Evolutionary conservation across 1,140 invertebrate species (phyloP), one percentile per base, ranked within the genome.

Genomic region (Centruroides vittatus): DNA sequence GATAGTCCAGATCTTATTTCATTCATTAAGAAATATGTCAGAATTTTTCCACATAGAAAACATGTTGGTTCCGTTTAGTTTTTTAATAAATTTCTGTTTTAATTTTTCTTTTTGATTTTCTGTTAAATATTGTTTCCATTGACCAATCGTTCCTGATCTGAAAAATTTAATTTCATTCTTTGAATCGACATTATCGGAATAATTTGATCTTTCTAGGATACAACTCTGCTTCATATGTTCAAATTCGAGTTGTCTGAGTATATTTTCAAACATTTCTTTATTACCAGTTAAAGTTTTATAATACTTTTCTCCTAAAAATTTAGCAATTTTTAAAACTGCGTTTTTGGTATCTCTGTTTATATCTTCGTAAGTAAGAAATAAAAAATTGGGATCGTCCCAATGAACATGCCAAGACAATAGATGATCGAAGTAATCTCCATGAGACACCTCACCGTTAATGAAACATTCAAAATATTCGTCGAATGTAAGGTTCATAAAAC

Each of bases 121-220:
- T 12, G 70, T 74, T 60, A 78, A 75, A 59, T 74, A 70, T 48
- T 69, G 71, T 61, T 72, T 74, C 77, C 77, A 78, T 66, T 78
- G 77, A 9, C 76, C 75, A 23, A 77, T 71, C 36, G 63, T 61
- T 23, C 75, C 75, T 71, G 75, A 76, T 52, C 76, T 65, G 46
- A 78, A 65, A 61, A 78, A 78, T 7, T 67, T 47, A 34, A 67
- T 64, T 57, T 73, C 5, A 12, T 6, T 56, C 48, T 56, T 56
- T 13, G 35, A 55, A 23, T 35, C 54, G 13, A 13, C 5, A 13
- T 41, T 41, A 23, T 41, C 41, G 41, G 5, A 41, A 41, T 8
- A 41, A 8, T 41, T 41, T 5, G 41, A 41, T 6, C 5, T 41
- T 41, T 41, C 41, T 41, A 10, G 11, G 11, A 23, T 41, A 34